phyloP scores from a whole-genome alignment of 2,888 invertebrate genomes.

The Ferdinandea cuprea region DNA sequence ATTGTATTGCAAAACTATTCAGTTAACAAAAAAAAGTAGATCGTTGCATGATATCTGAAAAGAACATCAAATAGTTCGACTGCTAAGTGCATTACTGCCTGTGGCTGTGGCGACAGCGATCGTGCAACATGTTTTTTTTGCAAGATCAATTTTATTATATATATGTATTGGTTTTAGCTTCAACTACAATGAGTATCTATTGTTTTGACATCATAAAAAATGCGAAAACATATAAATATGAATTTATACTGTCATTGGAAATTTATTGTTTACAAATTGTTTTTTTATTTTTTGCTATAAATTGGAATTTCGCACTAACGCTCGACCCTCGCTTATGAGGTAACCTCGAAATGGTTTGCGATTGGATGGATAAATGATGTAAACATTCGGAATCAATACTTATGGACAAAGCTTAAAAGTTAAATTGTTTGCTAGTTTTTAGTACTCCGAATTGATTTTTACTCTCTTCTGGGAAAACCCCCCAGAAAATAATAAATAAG shows the following conservation, averaged over 20 bases:
- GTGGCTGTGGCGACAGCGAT: constrained; percentile 27
- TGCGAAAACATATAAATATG: constrained; percentile 20
- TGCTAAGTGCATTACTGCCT: constrained; percentile 39
- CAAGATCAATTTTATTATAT: constrained; percentile 25
- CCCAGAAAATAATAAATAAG: no score
- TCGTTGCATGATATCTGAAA: constrained; percentile 31
- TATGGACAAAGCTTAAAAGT: neutral
- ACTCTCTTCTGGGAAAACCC: no score
- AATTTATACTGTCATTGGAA: constrained; percentile 8
- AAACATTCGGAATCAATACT: no score
- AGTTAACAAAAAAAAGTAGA: constrained; percentile 14
- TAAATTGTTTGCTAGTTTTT: no score
- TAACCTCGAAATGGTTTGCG: neutral
- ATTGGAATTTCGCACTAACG: constrained; percentile 8
- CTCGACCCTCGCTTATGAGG: no score
- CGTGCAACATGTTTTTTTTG: constrained; percentile 37
- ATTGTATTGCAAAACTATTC: constrained; percentile 34
- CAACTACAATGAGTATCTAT: constrained; percentile 32
- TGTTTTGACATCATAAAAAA: constrained; percentile 13
- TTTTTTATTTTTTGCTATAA: neutral
- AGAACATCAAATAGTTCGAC: constrained; percentile 19
- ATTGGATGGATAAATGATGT: no score
- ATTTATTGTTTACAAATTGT: constrained; percentile 13
- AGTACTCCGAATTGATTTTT: no score
- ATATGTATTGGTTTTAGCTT: constrained; percentile 8